Evolutionary conservation across 2,888 invertebrate species (phyloP), one percentile per base, ranked within the genome.

Genomic region (Cryptocephalus moraei): DNA sequence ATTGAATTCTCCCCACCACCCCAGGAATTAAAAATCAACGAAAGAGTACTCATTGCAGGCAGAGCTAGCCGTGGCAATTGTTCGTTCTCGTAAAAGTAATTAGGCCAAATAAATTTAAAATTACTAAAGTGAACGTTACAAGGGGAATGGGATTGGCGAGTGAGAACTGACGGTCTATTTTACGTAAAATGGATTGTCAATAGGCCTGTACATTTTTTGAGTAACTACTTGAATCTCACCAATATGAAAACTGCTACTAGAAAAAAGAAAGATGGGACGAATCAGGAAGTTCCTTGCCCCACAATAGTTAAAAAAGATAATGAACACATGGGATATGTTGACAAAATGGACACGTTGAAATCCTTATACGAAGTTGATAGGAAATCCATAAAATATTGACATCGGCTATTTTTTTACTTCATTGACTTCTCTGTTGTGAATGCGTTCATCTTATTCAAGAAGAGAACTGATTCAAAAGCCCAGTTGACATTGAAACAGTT

Each of bases 361-460:
- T 48, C 52, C 9, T 39, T 45, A 10, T 64, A 66, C 51, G 58
- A 59, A 42, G 52, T 59, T 22, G 53, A 63, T 45, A 40, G 61
- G 31, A 63, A 62, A 50, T 56, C 55, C 14, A 55, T 51, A 46
- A 65, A 64, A 56, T 64, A 63, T 62, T 64, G 62, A 48, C 51
- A 49, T 43, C n/a, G 45, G 14, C 49, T 47, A 39, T 47, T 50
- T 43, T 49, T 9, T 2, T 0, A 38, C 38, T 38, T 38, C 8
- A 8, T 38, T 12, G 38, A 38, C 13, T 8, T 8, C 8, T 12
- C 38, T 8, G 6, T 38, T 4, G 38, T 8, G 4, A 38, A 38
- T 38, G 38, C 38, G 6, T 8, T 8, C 13, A 38, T 38, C 6
- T 8, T 38, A 12, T 38, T 38, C 4, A 38, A 38, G 8, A 13